phyloP scores from a whole-genome alignment of 2,113 vertebrate species.

The Panthera leo region DNA sequence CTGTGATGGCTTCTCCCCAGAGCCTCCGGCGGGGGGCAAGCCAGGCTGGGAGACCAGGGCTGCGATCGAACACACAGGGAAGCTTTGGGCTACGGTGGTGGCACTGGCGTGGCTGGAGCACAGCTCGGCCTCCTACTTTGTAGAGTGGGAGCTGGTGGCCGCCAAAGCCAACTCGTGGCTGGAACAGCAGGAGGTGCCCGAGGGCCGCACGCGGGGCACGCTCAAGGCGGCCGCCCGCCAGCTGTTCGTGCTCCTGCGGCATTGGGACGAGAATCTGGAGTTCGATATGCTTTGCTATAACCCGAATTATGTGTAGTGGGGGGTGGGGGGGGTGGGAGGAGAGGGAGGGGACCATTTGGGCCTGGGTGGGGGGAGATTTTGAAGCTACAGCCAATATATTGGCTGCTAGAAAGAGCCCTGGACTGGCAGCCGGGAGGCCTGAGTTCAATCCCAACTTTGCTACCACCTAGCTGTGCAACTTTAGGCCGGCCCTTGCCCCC shows the following conservation, averaged over 20 bases:
- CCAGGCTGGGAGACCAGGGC: slow-evolving; percentile 35
- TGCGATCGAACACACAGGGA: slow-evolving; percentile 85
- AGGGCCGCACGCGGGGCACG: slow-evolving; percentile 85
- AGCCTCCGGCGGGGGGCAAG: slow-evolving; percentile 65
- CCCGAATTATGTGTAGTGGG: slow-evolving; percentile 89
- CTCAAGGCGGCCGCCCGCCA: slow-evolving; percentile 94
- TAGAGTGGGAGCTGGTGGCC: slow-evolving; percentile 96
- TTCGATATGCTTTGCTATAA: slow-evolving; percentile 98
- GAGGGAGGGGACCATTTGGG: accelerated
- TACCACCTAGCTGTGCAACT: neutral
- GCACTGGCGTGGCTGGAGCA: slow-evolving; percentile 97
- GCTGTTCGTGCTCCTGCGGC: slow-evolving; percentile 96
- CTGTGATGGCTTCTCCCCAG: slow-evolving; percentile 61
- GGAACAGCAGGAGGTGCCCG: slow-evolving; percentile 88
- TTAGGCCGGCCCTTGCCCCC: neutral
- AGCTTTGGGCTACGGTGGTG: slow-evolving; percentile 95
- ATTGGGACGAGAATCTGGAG: slow-evolving; percentile 98
- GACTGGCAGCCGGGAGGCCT: neutral
- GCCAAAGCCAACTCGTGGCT: slow-evolving; percentile 96
- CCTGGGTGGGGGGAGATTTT: neutral
- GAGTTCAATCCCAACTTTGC: slow-evolving; percentile 38
- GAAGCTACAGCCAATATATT: slow-evolving; percentile 27
- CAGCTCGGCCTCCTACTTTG: slow-evolving; percentile 93
- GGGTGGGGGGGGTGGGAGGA: accelerated
- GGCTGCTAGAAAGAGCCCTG: slow-evolving; percentile 51